Conservation (phyloP, 2,888 invertebrate species). For the Cephalotes varians region DNA sequence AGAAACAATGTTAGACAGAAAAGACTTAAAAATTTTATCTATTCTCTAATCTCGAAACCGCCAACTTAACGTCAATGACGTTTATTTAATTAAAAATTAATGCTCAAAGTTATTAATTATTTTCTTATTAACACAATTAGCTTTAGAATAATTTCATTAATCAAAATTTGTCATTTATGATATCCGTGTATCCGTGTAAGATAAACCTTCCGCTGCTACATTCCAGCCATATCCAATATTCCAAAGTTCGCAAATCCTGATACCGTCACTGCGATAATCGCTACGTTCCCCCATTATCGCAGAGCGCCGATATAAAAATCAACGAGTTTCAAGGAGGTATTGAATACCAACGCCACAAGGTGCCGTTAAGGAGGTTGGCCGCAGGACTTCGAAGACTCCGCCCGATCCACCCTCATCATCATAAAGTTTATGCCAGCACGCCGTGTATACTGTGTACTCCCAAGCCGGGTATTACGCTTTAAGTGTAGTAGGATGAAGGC, state of each 20-base stretch:
- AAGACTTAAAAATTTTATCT: not conserved
- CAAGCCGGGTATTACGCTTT: slow-evolving; percentile 66
- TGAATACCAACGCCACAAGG: slow-evolving; percentile 42
- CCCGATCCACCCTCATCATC: slow-evolving; percentile 75
- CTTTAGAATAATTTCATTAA: not conserved
- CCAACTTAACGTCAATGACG: not conserved
- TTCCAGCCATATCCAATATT: not conserved
- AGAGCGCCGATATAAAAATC: slow-evolving; percentile 31
- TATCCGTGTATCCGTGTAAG: not conserved
- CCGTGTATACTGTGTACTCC: slow-evolving; percentile 67
- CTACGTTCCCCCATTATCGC: slow-evolving; percentile 21
- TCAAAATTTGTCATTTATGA: not conserved
- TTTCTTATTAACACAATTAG: not conserved
- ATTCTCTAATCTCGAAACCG: not conserved
- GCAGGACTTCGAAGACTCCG: slow-evolving; percentile 68
- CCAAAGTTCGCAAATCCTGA: slow-evolving; percentile 27
- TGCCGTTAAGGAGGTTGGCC: slow-evolving; percentile 50
- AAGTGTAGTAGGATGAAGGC: slow-evolving; percentile 50
- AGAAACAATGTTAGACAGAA: not conserved
- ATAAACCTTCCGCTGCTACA: not conserved
- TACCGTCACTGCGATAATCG: slow-evolving; percentile 29
- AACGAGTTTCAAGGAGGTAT: slow-evolving; percentile 37
- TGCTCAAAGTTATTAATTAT: slow-evolving; percentile 13
- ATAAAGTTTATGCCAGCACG: slow-evolving; percentile 76
- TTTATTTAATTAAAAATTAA: no score